A percentile compares a stretch with the other conserved stretches of the same genome.
Evolutionary conservation across 2,888 invertebrate genomes (phyloP).

Genomic region (Caenorhabditis imperialis): DNA sequence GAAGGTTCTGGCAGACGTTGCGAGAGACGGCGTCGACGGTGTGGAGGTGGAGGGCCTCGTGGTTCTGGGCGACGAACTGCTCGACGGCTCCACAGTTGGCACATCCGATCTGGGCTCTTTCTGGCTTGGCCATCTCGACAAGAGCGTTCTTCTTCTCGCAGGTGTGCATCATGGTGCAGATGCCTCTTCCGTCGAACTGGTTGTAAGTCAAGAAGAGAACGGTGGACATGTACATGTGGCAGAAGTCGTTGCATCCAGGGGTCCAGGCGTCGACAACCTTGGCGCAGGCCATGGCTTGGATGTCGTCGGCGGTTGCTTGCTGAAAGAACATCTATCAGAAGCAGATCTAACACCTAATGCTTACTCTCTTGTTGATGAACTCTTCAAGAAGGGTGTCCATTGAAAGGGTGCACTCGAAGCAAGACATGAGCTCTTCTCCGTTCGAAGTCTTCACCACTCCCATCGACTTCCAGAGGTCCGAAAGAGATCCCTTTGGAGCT

Average conservation of each 20-base stretch:
- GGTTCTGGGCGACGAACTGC: conserved; percentile 34
- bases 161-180: conserved; percentile 32
- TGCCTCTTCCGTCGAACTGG: conserved; percentile 55
- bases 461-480: conserved; percentile 37
- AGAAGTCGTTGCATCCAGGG: conserved; percentile 58
- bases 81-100: conserved; percentile 29
- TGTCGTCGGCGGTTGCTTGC: conserved; percentile 56
- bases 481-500: conserved; percentile 9
- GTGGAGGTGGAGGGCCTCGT: conserved; percentile 24
- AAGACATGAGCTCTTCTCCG: conserved; percentile 51
- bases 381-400: conserved; percentile 57
- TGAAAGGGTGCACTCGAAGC: conserved; percentile 62
- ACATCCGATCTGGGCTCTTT: conserved; percentile 17
- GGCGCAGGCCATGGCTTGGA: conserved; percentile 51
- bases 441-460: conserved; percentile 31
- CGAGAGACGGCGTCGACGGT: conserved; percentile 20
- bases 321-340: conserved; percentile 12
- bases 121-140: conserved; percentile 12
- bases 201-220: conserved; percentile 62
- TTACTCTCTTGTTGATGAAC: conserved; percentile 47
- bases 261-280: conserved; percentile 38
- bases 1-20: conserved; percentile 43
- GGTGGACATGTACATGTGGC: conserved; percentile 61
- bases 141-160: conserved; percentile 43
- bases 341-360: background rate